Evolutionary conservation across 2,797 vertebrate species (phyloP).

Genomic region (Pangasius larnaudii): DNA sequence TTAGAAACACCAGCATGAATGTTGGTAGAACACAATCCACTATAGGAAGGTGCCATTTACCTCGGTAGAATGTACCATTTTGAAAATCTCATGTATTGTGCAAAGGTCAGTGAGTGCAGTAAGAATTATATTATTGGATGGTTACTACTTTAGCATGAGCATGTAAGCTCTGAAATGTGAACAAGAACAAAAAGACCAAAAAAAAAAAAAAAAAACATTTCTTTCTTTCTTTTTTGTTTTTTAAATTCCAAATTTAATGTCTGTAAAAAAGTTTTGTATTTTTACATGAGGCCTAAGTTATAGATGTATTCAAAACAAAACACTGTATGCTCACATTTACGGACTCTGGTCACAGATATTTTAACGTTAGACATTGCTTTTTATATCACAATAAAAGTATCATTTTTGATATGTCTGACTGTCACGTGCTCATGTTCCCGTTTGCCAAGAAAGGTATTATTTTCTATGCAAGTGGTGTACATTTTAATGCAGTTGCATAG

Average conservation of each 20-base stretch:
- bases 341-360: slow-evolving; percentile 61
- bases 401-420: slow-evolving; percentile 75
- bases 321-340: slow-evolving; percentile 36
- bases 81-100: slow-evolving; percentile 18
- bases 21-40: neutral
- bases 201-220: neutral
- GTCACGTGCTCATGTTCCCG: slow-evolving; percentile 73
- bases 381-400: slow-evolving; percentile 70
- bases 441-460: slow-evolving; percentile 81
- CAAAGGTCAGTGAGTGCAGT: slow-evolving; percentile 22
- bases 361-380: slow-evolving; percentile 72
- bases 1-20: slow-evolving; percentile 27
- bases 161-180: slow-evolving; percentile 43
- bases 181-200: slow-evolving; percentile 34
- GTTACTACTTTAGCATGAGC: slow-evolving; percentile 41
- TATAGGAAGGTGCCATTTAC: neutral
- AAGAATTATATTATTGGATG: slow-evolving; percentile 12
- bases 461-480: slow-evolving; percentile 83
- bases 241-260: slow-evolving; percentile 25
- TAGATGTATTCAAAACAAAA: slow-evolving; percentile 41
- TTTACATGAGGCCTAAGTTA: slow-evolving; percentile 47
- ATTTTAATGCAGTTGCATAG: slow-evolving; percentile 69
- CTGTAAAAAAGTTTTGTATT: slow-evolving; percentile 47
- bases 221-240: neutral
- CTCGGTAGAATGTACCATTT: neutral